These are phyloP conservation scores for Drosophila formosana DNA, from an alignment of 2,888 invertebrate genomes.

Conservation along the genomic window DNA sequence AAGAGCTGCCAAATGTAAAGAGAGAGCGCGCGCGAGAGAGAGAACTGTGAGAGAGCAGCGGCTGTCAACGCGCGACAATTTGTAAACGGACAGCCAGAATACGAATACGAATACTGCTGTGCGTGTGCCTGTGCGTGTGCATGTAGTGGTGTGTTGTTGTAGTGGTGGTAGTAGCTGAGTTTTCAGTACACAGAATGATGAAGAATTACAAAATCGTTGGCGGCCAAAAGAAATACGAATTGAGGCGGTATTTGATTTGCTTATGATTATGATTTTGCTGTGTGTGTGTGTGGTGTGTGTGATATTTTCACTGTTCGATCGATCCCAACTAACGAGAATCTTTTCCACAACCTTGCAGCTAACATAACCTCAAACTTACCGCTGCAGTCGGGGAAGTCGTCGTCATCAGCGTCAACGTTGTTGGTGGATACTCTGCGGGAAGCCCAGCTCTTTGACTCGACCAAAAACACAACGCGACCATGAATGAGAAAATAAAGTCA, in stretches of 20 bases:
- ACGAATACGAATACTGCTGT: constrained; percentile 17
- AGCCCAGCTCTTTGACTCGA: constrained; percentile 69
- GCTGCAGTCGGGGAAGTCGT: constrained; percentile 82
- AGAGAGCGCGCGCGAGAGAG: constrained; percentile 45
- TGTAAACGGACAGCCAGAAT: constrained; percentile 70
- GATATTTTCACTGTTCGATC: constrained; percentile 24
- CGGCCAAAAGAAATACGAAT: constrained; percentile 45
- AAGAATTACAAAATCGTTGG: constrained; percentile 64
- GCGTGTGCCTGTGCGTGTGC: constrained; percentile 16
- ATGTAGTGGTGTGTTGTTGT: constrained; percentile 17
- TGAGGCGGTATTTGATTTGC: constrained; percentile 27
- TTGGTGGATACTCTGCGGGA: constrained; percentile 67
- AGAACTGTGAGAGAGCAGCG: constrained; percentile 36
- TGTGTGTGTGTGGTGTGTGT: constrained; percentile 19
- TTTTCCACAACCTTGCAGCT: constrained; percentile 73
- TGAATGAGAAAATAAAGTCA: constrained; percentile 85
- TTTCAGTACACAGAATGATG: constrained; percentile 67
- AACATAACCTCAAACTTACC: constrained; percentile 82
- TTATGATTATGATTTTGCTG: constrained; percentile 18
- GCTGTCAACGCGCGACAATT: constrained; percentile 71
- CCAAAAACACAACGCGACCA: constrained; percentile 59
- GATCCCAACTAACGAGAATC: constrained; percentile 44
- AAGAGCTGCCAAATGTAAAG: constrained; percentile 69
- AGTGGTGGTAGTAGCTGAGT: constrained; percentile 64
- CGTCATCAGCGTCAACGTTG: constrained; percentile 77